Evolutionary conservation across 2,797 vertebrate genomes (phyloP).

Genomic region (Thripadectes ignobilis): DNA sequence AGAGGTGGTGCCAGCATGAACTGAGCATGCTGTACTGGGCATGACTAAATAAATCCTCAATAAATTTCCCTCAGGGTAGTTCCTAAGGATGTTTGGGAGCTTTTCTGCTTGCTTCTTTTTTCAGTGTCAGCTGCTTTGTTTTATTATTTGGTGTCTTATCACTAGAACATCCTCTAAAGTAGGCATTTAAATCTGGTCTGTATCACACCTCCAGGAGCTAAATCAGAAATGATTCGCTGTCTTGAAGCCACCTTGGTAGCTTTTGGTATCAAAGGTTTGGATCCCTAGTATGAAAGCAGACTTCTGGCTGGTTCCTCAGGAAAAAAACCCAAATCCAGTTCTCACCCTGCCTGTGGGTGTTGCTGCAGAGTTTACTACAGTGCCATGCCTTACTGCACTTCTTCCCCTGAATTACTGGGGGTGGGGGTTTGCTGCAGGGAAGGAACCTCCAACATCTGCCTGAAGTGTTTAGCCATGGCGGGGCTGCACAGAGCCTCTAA

Average conservation of each 20-base stretch:
- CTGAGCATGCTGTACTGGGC: neutral
- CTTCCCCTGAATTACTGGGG: neutral
- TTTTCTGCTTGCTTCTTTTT: neutral
- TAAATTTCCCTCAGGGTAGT: neutral
- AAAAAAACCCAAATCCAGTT: neutral
- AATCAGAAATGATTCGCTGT: neutral
- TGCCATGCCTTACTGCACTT: neutral
- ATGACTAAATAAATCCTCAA: neutral
- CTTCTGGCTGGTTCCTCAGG: neutral
- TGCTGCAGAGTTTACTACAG: neutral
- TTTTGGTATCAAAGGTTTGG: neutral
- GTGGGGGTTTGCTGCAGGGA: neutral
- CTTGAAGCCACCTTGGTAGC: neutral
- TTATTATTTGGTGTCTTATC: neutral
- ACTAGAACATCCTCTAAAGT: neutral
- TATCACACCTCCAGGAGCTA: neutral
- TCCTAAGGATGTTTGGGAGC: neutral
- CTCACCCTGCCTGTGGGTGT: neutral
- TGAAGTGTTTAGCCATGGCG: neutral
- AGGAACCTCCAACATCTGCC: fast-evolving
- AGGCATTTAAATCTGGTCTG: neutral
- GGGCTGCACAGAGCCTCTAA: neutral
- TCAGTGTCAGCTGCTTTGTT: neutral
- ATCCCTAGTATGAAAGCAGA: neutral
- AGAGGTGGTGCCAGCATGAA: neutral